Conservation (phyloP, 2,113 vertebrate genomes). For the Macaca fascicularis region T2T-MFA8v1.1 NC_088386.1:21141001-21141500, state of each 20-base stretch:
- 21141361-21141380: neutral
- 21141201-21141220: too few species aligned
- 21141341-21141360: neutral
- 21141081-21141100: too few species aligned
- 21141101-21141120: too few species aligned
- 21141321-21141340: neutral
- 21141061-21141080: too few species aligned
- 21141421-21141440: slow-evolving; percentile 4
- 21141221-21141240: too few species aligned
- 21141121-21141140: too few species aligned
- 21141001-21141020: too few species aligned
- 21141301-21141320: neutral
- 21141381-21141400: neutral
- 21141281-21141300: neutral
- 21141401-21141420: neutral
- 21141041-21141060: too few species aligned
- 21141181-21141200: too few species aligned
- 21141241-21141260: neutral
- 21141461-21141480: neutral
- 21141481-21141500: neutral
- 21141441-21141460: neutral
- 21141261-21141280: neutral
- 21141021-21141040: too few species aligned
- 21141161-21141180: too few species aligned
- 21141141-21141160: too few species aligned